Evolutionary conservation across 2,888 invertebrate genomes (phyloP).

Genomic region (Tetropium fuscum): DNA sequence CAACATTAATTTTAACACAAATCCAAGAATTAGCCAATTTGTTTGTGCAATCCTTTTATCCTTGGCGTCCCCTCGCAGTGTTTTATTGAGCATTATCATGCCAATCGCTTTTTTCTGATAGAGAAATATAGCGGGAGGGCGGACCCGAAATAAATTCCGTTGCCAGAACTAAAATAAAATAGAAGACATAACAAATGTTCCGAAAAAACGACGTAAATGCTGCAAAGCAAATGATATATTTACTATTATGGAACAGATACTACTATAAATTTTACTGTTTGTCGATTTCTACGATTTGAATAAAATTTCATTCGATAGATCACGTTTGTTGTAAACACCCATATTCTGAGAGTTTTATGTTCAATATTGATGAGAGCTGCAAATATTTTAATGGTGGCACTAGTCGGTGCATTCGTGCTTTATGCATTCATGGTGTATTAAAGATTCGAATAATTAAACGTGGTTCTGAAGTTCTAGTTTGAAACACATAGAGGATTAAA

Average conservation of each 20-base stretch:
- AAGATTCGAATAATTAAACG: too few species aligned
- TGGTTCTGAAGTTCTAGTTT: too few species aligned
- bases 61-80: conserved; percentile 48
- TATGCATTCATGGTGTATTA: too few species aligned
- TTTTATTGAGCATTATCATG: conserved; percentile 62
- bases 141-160: conserved; percentile 58
- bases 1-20: conserved; percentile 57
- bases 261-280: conserved; percentile 57
- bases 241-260: conserved; percentile 58
- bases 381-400: conserved; percentile 8
- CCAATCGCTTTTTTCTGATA: conserved; percentile 57
- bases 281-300: conserved; percentile 44
- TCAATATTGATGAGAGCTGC: background rate
- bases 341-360: conserved; percentile 14
- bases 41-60: conserved; percentile 59
- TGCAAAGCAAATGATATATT: conserved; percentile 62
- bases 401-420: too few species aligned
- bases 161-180: conserved; percentile 59
- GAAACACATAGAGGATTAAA: too few species aligned
- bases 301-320: conserved; percentile 20
- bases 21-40: conserved; percentile 61
- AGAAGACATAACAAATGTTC: conserved; percentile 61
- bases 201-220: conserved; percentile 62
- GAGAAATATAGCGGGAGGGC: conserved; percentile 61
- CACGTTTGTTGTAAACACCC: conserved; percentile 10